phyloP scores from a whole-genome alignment of 2,113 vertebrate species.

The Cyanistes caeruleus region DNA sequence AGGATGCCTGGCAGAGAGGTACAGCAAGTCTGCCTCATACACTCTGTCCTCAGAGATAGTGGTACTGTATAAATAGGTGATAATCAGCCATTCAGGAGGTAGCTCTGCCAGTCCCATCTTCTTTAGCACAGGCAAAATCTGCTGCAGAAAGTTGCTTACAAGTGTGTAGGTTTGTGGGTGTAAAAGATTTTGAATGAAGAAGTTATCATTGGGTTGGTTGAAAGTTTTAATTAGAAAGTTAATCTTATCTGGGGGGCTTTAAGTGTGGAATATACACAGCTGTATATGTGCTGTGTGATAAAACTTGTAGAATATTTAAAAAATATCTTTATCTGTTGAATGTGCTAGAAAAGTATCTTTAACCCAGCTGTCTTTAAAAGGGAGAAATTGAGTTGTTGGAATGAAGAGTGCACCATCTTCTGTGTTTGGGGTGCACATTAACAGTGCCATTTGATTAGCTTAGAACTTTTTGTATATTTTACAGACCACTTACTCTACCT shows the following conservation, averaged over 20 bases:
- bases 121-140: not conserved
- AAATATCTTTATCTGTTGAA: not conserved
- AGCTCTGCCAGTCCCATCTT: not conserved
- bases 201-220: not conserved
- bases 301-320: not conserved
- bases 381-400: not conserved
- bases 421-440: not conserved
- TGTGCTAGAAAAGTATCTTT: not conserved
- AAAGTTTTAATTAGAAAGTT: not conserved
- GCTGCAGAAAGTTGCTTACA: not conserved
- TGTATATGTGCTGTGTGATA: not conserved
- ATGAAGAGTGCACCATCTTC: not conserved
- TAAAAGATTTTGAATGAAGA: not conserved
- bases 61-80: not conserved
- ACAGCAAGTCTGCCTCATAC: not conserved
- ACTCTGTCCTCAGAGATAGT: not conserved
- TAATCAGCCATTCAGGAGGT: accelerated
- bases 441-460: not conserved
- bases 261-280: not conserved
- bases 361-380: not conserved
- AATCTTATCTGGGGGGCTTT: not conserved
- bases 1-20: not conserved
- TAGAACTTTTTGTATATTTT: not conserved
- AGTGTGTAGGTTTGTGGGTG: not conserved
- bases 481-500: not conserved